A percentile compares a stretch with the other conserved stretches of the same genome.
Conservation (phyloP, 2,113 vertebrate genomes). For the Diadophis punctatus region DNA sequence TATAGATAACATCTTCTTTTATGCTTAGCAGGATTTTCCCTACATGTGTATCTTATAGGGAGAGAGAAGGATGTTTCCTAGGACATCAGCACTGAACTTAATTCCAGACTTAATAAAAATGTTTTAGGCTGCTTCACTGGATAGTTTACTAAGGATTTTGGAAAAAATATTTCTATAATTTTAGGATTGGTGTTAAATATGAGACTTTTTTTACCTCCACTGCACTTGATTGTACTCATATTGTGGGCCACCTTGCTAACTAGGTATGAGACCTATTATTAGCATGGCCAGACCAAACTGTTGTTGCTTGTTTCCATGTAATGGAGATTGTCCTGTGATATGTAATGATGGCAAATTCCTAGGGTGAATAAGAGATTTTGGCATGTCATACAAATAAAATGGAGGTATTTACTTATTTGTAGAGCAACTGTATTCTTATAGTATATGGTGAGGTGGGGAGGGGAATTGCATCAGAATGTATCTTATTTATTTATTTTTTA, state of each 20-base stretch:
- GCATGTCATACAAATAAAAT: not conserved
- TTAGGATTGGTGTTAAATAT: not conserved
- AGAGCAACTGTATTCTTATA: not conserved
- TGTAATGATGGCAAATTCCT: not conserved
- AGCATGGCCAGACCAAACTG: not conserved
- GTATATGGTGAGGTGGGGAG: not conserved
- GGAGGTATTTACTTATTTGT: not conserved
- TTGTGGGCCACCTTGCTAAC: not conserved
- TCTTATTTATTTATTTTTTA: not conserved
- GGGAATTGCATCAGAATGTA: not conserved
- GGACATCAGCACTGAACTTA: not conserved
- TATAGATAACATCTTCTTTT: not conserved
- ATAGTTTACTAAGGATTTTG: too few species aligned
- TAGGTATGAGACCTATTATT: not conserved
- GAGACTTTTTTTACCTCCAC: not conserved
- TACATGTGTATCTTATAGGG: slow-evolving; percentile 2
- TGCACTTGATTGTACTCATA: not conserved
- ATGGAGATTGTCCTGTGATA: not conserved
- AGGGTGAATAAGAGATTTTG: not conserved
- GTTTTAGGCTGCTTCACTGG: not conserved
- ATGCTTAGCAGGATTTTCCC: not conserved
- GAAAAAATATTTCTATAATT: not conserved
- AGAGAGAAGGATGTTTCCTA: not conserved
- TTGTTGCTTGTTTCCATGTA: not conserved
- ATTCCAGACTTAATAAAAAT: not conserved